Evolutionary conservation across 2,888 invertebrate species (phyloP), one percentile per base, ranked within the genome.

Genomic region (Spisula solida): DNA sequence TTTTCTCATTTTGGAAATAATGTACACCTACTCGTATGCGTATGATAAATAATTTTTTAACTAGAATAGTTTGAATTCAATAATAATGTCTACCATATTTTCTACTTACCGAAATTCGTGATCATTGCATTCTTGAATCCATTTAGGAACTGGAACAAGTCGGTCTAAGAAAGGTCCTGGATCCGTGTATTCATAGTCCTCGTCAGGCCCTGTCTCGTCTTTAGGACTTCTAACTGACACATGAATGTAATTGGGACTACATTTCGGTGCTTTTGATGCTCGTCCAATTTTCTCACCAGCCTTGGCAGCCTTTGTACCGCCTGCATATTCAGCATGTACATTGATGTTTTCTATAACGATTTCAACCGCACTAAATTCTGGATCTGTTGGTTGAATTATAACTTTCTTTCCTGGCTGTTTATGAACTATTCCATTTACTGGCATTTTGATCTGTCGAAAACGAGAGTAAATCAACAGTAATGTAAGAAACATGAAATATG

Each of bases 41-140:
- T 41, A 41, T 8, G 2, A 41, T 2, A 5, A 41, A 5, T 5
- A 5, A 41, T 41, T 41, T 41, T 41, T 5, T 5, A 8, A 41
- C 2, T 5, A 41, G 8, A 41, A 5, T 8, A 41, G 4, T 8
- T 2, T 8, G 41, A 8, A 41, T 41, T 41, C 8, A 5, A 8
- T 8, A 41, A 41, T 41, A 41, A 41, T 5, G 41, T 8, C 41
- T 8, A 41, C 41, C 41, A 41, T 5, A 41, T 5, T 41, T 41
- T 41, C 8, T 47, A 66, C 56, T 16, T 82, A 91, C 91, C 91
- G 86, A 41, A 91, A 91, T 48, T 91, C 90, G 78, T 90, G 83
- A 34, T 94, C 94, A 41, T 93, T 94, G 80, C 94, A 94, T 16
- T 93, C 93, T 85, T 93, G 90, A 18, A 91, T 88, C 93, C 94